Evolutionary conservation across 2,888 invertebrate genomes (phyloP), one percentile per base, ranked within the genome.

Genomic region (Eurytoma adleriae): DNA sequence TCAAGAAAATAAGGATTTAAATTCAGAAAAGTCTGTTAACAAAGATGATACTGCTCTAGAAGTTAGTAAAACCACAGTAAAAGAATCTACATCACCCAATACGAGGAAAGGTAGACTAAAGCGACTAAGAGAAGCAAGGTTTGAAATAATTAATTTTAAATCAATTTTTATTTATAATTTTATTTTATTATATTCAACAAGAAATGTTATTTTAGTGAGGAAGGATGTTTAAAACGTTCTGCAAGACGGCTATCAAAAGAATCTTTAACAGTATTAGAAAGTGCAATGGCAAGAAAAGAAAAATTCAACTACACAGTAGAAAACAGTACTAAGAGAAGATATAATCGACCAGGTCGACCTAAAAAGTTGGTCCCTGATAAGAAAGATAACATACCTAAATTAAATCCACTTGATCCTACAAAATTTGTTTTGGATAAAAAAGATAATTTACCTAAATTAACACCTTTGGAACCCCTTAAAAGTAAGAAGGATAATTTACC

Each of bases 271-370:
- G 93, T 95, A 50, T 89, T 95, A 27, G 94, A 95, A 82, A 94
- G 93, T 89, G 95, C 95, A 13, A 95, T 95, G 85, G 95, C 95
- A 0, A 92, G 95, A 16, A 95, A 95, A 87, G 94, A 95, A 87
- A 95, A 95, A 84, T 93, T 94, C 0, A 94, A 94, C 85, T 93
- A 93, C 68, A 90, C 90, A 0, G 89, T 88, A 67, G 90, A 90
- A 76, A 40, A 40, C 3, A 87, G 85, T 82, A 83, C 86, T 50
- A 87, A 88, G 56, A 87, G 87, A 80, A 90, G 86, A 73, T 88
- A 89, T 69, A 88, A 78, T 48, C 89, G 86, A 79, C 89, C 90
- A 10, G 90, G 90, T 0, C 84, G 90, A 50, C 90, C 90, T 3
- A 91, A 88, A 79, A 90, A 88, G 59, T 4, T 83, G 16, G 71